A percentile compares a stretch with the other conserved stretches of the same genome.
Evolutionary conservation across 2,113 vertebrate genomes (phyloP).

Genomic region (Lasiurus borealis): DNA sequence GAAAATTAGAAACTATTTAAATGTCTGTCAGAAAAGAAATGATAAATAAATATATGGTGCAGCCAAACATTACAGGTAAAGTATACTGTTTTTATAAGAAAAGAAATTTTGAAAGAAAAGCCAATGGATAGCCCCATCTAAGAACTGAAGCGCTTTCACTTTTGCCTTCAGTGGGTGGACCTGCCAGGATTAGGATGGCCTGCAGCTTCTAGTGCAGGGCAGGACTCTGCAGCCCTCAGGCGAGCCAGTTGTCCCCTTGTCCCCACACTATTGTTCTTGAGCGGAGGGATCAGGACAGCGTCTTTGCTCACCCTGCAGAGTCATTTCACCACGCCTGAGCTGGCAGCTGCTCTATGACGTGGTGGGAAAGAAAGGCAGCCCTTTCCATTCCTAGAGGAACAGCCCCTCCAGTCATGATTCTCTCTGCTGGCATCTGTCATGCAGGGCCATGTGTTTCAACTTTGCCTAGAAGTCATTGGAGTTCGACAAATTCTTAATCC

Average conservation of each 20-base stretch:
- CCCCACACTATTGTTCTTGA: neutral
- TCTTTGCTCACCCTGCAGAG: neutral
- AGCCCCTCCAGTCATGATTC: rapidly evolving
- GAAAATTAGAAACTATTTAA: neutral
- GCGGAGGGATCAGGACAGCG: neutral
- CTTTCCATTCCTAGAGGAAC: neutral
- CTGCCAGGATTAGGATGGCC: neutral
- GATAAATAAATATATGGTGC: neutral
- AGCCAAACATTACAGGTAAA: neutral
- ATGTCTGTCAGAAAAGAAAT: neutral
- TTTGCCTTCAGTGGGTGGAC: neutral
- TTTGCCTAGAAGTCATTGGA: neutral
- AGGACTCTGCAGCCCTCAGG: too few relatives aligned
- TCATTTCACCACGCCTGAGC: neutral
- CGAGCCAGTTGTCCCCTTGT: neutral
- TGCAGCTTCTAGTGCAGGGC: neutral
- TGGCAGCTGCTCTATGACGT: neutral
- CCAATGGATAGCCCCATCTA: neutral
- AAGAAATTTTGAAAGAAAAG: neutral
- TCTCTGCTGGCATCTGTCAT: neutral
- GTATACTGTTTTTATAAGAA: neutral
- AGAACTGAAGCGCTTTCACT: neutral
- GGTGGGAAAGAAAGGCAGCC: neutral
- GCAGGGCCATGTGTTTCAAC: neutral
- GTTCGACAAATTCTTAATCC: neutral